Conservation (phyloP, 2,797 vertebrate genomes). For the Natrix natrix region DNA sequence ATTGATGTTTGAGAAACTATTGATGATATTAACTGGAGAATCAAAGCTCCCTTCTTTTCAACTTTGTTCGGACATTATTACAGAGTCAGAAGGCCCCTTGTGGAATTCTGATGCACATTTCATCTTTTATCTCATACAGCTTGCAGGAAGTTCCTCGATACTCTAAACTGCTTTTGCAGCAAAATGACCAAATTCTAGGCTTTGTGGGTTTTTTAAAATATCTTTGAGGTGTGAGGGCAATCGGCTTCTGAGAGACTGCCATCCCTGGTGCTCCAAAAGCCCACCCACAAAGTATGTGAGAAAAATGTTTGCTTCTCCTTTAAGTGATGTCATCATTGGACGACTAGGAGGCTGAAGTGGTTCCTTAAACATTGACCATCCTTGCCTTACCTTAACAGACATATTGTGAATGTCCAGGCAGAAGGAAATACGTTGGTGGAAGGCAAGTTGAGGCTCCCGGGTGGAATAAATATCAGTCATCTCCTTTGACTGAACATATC, state of each 20-base stretch:
- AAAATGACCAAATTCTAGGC: neutral
- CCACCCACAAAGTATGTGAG: neutral
- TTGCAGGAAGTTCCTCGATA: neutral
- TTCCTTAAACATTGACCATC: neutral
- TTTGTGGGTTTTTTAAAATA: neutral
- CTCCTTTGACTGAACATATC: constrained; percentile 96
- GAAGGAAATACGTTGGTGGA: constrained; percentile 98
- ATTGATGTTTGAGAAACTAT: neutral
- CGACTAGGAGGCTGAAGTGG: neutral
- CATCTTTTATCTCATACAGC: neutral
- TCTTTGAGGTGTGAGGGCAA: neutral
- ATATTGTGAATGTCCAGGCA: constrained; percentile 99
- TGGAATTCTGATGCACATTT: rapidly evolving
- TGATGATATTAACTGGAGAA: neutral
- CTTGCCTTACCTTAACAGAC: constrained; percentile 88
- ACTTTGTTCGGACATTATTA: neutral
- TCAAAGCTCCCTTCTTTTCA: neutral
- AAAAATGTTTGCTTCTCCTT: neutral
- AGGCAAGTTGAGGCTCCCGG: constrained; percentile 93
- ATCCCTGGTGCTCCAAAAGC: neutral
- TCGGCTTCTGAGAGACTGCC: neutral
- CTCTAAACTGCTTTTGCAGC: neutral
- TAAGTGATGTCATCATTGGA: neutral
- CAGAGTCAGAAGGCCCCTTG: neutral
- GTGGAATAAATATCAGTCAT: constrained; percentile 97